Base-by-base conservation (phyloP, 2,797 vertebrate genomes). In the Oreochromis grahami region DNA sequence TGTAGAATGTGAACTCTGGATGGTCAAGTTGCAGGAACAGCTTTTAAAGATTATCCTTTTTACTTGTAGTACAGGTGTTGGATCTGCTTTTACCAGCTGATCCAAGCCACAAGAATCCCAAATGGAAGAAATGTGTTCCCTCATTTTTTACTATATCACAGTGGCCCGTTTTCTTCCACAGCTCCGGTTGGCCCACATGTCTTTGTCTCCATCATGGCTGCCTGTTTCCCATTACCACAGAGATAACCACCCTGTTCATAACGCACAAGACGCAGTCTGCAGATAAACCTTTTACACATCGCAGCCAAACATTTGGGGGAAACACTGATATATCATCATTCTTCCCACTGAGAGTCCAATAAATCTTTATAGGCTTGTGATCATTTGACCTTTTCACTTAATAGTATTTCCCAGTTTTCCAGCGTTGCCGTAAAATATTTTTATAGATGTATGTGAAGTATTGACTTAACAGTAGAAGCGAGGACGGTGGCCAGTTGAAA, bases 101-200 rank as follows among this genome's bases (percentile, higher is more conserved):
- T 93, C 90, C 90, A 92, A 92, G 78, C 88, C 87, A 76, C 87
- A 93, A 87, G 82, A 95, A 92, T 89, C 88, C 87, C 87, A 88
- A 93, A 94, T 94, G 94, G 91, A 96, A 96, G 84, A 96, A 95
- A 93, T 87, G 87, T 89, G 93, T 90, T 91, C 81, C 78, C 80
- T 53, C 32, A 4, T 84, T 92, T 93, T 72, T 94, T 89, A 94
- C 86, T 86, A 86, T 81, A 93, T 92, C 91, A 84, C 92, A 84
- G 86, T 90, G 91, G 91, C 88, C 89, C 29, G 48, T 91, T 93
- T 93, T 84, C 84, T 86, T 94, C 91, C 88, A 79, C 45, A 85
- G 86, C 79, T 83, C 79, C 29, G 4, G 84, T 90, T 92, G 86
- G 78, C 90, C 86, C 88, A 88, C 83, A 85, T 92, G 91, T 90